Conservation (phyloP, 2,113 vertebrate genomes). For the Microcebus jonahi region DNA sequence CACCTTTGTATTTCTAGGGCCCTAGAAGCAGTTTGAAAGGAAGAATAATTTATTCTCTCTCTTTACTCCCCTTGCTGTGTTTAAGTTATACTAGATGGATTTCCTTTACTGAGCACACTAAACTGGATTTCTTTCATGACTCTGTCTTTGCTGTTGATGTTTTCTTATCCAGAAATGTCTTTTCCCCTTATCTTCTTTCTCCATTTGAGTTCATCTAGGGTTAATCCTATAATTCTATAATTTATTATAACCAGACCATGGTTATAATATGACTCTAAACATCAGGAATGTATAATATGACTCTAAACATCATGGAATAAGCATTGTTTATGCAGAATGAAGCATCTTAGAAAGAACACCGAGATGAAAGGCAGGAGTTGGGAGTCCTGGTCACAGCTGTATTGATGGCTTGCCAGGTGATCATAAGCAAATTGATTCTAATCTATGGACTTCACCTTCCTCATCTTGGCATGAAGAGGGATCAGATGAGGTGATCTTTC, state of each 20-base stretch:
- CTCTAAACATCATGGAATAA: background rate
- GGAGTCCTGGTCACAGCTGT: background rate
- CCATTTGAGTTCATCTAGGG: background rate
- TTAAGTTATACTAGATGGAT: background rate
- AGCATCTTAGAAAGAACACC: background rate
- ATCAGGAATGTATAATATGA: background rate
- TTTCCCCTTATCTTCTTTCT: background rate
- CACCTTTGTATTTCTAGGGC: background rate
- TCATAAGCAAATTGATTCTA: background rate
- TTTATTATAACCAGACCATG: slow-evolving; percentile 44
- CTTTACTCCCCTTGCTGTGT: background rate
- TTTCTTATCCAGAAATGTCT: slow-evolving; percentile 38
- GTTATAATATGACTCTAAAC: background rate
- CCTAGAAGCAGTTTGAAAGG: background rate
- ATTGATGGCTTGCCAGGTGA: background rate
- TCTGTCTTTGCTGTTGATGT: slow-evolving; percentile 12
- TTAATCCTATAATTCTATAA: background rate
- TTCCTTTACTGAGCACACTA: background rate
- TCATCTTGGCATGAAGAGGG: background rate
- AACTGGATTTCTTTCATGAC: background rate
- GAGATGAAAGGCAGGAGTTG: background rate
- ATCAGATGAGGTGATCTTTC: background rate
- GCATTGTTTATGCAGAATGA: background rate
- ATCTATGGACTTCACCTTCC: background rate
- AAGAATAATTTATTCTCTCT: background rate